Base-by-base conservation (phyloP, 2,888 invertebrate species). In the Nymphalis c-album region DNA sequence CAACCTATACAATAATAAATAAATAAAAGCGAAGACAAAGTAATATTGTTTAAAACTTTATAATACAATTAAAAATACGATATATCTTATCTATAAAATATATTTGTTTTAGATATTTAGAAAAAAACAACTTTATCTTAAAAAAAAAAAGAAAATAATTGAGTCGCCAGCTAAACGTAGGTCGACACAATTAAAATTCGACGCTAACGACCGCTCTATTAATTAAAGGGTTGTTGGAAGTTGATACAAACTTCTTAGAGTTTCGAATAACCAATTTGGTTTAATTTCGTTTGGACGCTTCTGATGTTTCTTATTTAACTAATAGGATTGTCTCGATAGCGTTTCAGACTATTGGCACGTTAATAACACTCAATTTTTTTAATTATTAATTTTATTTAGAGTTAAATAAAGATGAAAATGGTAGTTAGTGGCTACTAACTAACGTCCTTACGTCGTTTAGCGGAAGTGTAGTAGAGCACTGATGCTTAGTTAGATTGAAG, bases 181-280 rank as follows among this genome's bases (percentile, higher is more conserved):
- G 55, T 63, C 67, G 72, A 75, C 16, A 57, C 77, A 78, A 77
- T 77, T 79, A 77, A 77, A 77, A 74, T 74, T 48, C 51, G 61
- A 70, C 69, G 51, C 69, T 69, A 73, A 71, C 64, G 75, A 76
- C 72, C 72, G 76, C 68, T 76, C 76, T 69, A 76, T 80, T 80
- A 78, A 80, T 82, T 80, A 79, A 74, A 77, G 71, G 71, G 74
- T 71, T 72, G 74, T 77, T 74, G 61, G 69, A 71, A 78, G 73
- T 76, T 78, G 72, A 73, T 69, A 64, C 62, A 63, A 67, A 64
- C 65, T 66, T 67, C 53, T 51, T 18, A 22, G 51, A 70, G 60
- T 59, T 67, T 67, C 64, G 63, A 47, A 62, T 64, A 60, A 67
- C 67, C 64, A 60, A 68, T 69, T 71, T 70, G 48, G 59, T 64